phyloP scores from a whole-genome alignment of 92 coral and sea anemone genomes.

The Porites lobata region DNA sequence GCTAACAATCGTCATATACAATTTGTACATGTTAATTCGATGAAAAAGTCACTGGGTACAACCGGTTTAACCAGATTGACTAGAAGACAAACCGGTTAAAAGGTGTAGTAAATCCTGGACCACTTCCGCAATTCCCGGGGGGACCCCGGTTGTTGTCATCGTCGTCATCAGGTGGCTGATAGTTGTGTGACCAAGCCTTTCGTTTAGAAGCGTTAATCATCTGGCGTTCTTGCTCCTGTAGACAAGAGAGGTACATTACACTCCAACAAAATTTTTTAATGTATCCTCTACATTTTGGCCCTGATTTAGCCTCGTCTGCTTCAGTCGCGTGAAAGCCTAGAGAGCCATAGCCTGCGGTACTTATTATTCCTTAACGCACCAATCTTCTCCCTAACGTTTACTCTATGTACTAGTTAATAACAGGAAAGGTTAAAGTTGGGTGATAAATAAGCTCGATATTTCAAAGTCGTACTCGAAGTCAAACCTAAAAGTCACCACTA shows the following conservation, averaged over 20 bases:
- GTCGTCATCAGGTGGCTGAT: slow-evolving; percentile 68
- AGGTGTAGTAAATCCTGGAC: slow-evolving; percentile 85
- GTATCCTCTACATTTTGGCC: not conserved
- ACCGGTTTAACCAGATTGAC: not conserved
- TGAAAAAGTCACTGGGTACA: not conserved
- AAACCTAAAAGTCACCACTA: no score
- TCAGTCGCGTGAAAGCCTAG: not conserved
- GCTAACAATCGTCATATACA: not conserved
- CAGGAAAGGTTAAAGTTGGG: no score
- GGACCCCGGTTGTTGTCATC: slow-evolving; percentile 83
- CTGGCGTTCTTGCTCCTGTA: slow-evolving; percentile 67
- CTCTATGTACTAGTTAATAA: no score
- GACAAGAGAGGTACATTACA: not conserved
- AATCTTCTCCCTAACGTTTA: no score
- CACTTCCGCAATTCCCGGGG: slow-evolving; percentile 91
- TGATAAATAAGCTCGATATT: no score
- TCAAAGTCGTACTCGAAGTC: no score
- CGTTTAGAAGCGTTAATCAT: slow-evolving; percentile 8
- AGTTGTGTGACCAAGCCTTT: slow-evolving; percentile 37
- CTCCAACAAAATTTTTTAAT: not conserved
- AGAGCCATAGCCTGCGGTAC: not conserved
- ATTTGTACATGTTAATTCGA: not conserved
- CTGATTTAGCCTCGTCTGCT: not conserved
- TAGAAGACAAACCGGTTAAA: slow-evolving; percentile 93
- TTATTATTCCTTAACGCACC: no score